Conservation (phyloP, 1,140 invertebrate genomes). For the Eufriesea mexicana region DNA sequence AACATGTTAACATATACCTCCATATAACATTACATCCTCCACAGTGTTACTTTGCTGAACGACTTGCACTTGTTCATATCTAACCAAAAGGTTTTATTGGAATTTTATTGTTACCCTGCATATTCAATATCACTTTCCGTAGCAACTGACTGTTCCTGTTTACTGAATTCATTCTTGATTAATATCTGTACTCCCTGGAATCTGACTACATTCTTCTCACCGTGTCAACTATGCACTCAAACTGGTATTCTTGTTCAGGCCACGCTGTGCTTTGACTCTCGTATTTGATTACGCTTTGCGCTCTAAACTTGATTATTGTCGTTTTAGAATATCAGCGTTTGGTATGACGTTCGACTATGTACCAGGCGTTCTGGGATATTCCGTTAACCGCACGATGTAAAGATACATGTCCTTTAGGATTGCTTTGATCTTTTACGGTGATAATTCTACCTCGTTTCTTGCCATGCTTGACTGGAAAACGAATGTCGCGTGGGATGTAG, state of each 20-base stretch:
- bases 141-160: background rate
- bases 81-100: background rate
- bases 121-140: background rate
- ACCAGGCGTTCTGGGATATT: background rate
- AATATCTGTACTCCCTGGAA: background rate
- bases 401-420: background rate
- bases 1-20: no score
- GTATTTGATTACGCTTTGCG: background rate
- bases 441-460: background rate
- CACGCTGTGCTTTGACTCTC: background rate
- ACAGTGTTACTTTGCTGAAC: no score
- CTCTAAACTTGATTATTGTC: background rate
- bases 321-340: background rate
- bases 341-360: background rate
- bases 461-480: background rate
- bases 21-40: no score
- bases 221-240: background rate
- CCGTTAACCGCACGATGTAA: background rate
- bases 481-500: background rate
- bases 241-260: background rate
- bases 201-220: background rate
- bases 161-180: background rate
- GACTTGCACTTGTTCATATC: no score
- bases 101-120: background rate
- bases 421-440: background rate